These are phyloP conservation scores for Penaeus monodon DNA, from an alignment of 2,888 invertebrate genomes.

Conservation along the genomic window DNA sequence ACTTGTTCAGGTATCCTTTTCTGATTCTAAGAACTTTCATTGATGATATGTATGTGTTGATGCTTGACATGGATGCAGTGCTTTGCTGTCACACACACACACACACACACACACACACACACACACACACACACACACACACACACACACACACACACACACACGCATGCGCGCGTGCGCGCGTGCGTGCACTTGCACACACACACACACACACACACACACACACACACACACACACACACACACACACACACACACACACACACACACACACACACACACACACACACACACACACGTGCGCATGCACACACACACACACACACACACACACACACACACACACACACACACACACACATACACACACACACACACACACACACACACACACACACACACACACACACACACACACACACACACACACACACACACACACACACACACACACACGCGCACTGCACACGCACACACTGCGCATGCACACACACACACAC, in stretches of 20 bases:
- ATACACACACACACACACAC: too few relatives aligned
- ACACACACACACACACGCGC: too few relatives aligned
- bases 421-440: too few relatives aligned
- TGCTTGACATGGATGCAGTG: neutral
- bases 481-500: neutral
- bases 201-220: too few relatives aligned
- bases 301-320: too few relatives aligned
- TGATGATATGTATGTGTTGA: neutral
- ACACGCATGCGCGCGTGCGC: neutral
- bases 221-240: too few relatives aligned
- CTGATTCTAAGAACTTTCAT: neutral
- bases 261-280: constrained; percentile 5
- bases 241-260: constrained; percentile 5
- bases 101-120: neutral
- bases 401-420: too few relatives aligned
- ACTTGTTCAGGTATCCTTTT: too few relatives aligned
- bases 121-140: neutral
- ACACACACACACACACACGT: neutral
- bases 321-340: too few relatives aligned
- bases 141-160: neutral
- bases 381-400: too few relatives aligned
- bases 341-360: too few relatives aligned
- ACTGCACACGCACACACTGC: neutral
- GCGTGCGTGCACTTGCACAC: too few relatives aligned
- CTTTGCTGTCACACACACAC: neutral